Evolutionary conservation across 2,797 vertebrate species (phyloP), one percentile per base, ranked within the genome.

Genomic region (Karalla daura): DNA sequence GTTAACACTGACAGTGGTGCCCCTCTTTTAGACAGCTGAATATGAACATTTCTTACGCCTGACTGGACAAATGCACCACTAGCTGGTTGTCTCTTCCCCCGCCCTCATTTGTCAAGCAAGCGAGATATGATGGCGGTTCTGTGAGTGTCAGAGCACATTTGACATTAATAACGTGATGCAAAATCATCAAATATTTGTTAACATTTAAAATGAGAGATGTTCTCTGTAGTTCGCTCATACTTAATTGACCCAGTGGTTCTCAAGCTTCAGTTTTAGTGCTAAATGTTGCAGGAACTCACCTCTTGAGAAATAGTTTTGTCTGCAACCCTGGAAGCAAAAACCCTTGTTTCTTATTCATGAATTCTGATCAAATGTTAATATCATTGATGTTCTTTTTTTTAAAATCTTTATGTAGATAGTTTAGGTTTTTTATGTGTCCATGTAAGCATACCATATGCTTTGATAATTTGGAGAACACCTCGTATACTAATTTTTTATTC

Each of bases 1-100:
- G 47, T 28, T 33, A 39, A 69, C 66, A 72, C 14, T 74, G 63
- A 61, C 74, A 55, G 44, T 21, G n/a, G 11, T 45, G 62, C 30
- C 24, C 40, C 50, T 67, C 21, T 27, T 1, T 50, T 18, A 11
- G 60, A 62, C 51, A 17, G 53, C 18, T n/a, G n/a, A 51, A 44
- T 24, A 33, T 25, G 27, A 66, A 44, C 15, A 30, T 4, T 27
- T 47, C 15, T 51, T 37, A 58, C 33, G 63, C 28, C 14, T 18
- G 8, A 25, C 13, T 62, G 24, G 41, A 44, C 36, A 60, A 62
- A 40, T 11, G 2, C 40, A 51, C 21, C 50, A 18, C 13, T 39
- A 33, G 12, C 23, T 54, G 23, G 12, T 7, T 28, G 17, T 61
- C 23, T 74, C 32, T 46, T 21, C 36, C 28, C 61, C 70, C 44